These are phyloP conservation scores for Myxocyprinus asiaticus DNA, from an alignment of 2,113 vertebrate genomes.

Conservation along the genomic window DNA sequence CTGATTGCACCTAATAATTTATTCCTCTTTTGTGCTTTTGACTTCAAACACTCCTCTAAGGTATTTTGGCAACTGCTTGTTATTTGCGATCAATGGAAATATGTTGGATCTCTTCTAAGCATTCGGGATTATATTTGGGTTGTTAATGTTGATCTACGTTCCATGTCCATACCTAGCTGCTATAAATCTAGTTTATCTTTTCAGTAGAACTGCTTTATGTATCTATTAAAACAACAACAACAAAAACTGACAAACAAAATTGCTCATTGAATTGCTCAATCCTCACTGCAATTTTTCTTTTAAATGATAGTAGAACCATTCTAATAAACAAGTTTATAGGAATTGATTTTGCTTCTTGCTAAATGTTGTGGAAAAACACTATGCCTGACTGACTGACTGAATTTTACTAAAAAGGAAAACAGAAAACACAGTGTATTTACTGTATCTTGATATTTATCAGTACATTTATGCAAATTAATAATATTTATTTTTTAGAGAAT, in stretches of 20 bases:
- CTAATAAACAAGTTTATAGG: not conserved
- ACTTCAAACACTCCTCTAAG: not conserved
- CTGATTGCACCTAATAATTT: not conserved
- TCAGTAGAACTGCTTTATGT: not conserved
- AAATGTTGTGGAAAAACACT: not conserved
- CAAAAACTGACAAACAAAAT: not conserved
- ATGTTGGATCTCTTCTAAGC: not conserved
- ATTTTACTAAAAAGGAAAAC: not conserved
- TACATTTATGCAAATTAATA: too few relatives aligned
- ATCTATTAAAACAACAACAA: not conserved
- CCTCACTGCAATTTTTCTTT: not conserved
- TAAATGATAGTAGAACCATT: not conserved
- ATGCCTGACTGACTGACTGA: not conserved
- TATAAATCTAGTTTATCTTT: not conserved
- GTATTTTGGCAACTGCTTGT: slow-evolving; percentile 14
- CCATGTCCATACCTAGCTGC: not conserved
- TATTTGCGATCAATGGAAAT: not conserved
- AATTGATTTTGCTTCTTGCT: not conserved
- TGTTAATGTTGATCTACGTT: not conserved
- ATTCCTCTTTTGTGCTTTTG: slow-evolving; percentile 6
- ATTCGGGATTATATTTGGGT: slow-evolving; percentile 6
- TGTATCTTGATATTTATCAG: not conserved
- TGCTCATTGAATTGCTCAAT: not conserved
- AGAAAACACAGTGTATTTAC: not conserved
- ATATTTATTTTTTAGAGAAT: not conserved